Percentiles rank a stretch among this genome's conserved stretches.
These are phyloP conservation scores for Tylochromis polylepis DNA, from an alignment of 2,113 vertebrate species.

Conservation along the genomic window DNA sequence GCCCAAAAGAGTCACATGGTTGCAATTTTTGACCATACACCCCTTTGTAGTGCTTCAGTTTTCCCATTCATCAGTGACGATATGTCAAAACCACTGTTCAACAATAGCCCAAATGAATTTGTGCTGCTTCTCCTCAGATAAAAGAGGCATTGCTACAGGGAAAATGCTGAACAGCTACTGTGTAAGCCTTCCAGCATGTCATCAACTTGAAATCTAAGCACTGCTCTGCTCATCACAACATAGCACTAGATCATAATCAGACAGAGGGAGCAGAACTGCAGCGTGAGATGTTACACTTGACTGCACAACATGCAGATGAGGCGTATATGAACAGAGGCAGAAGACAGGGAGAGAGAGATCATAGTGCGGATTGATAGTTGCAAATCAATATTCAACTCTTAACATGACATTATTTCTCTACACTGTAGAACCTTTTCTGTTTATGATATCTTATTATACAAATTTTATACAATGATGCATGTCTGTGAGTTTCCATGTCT, in stretches of 20 bases:
- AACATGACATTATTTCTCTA: background rate
- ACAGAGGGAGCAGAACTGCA: constrained; percentile 25
- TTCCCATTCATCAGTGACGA: constrained; percentile 1
- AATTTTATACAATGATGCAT: background rate
- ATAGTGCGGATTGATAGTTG: background rate
- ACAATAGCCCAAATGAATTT: constrained; percentile 28
- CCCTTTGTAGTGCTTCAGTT: background rate
- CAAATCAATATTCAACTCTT: constrained; percentile 6
- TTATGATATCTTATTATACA: background rate
- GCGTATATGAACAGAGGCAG: background rate
- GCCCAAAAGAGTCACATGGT: background rate
- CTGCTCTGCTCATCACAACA: constrained; percentile 45
- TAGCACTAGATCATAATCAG: constrained; percentile 52
- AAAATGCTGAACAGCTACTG: constrained; percentile 45
- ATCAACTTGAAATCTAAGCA: constrained; percentile 45
- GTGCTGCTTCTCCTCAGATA: constrained; percentile 35
- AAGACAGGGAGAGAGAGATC: background rate
- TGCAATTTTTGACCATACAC: background rate
- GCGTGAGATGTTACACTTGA: constrained; percentile 19
- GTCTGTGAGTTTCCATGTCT: background rate
- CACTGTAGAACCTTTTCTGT: background rate
- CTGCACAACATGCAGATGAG: constrained; percentile 42
- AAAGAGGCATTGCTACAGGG: constrained; percentile 26
- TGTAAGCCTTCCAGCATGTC: constrained; percentile 24
- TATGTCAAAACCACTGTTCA: background rate